These are phyloP conservation scores for Drosophila quinaria DNA, from an alignment of 2,888 invertebrate species.

Conservation along the genomic window DNA sequence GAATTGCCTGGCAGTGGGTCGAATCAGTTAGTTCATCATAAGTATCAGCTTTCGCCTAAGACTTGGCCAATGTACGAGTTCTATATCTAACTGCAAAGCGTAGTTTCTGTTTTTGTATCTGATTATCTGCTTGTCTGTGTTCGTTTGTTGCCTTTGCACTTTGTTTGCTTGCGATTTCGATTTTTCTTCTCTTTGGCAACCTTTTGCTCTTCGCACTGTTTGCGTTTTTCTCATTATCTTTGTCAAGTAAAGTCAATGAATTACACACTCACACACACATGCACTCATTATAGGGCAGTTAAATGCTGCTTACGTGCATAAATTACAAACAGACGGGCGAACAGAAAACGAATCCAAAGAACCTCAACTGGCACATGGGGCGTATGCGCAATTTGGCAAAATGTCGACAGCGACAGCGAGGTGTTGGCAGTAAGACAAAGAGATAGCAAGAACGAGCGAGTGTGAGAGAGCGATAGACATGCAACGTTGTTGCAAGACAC, in stretches of 20 bases:
- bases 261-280: slow-evolving; percentile 29
- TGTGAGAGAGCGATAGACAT: slow-evolving; percentile 20
- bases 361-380: slow-evolving; percentile 46
- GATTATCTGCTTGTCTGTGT: neutral
- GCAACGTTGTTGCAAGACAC: slow-evolving; percentile 50
- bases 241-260: slow-evolving; percentile 53
- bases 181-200: slow-evolving; percentile 35
- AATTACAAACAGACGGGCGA: slow-evolving; percentile 55
- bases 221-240: slow-evolving; percentile 71
- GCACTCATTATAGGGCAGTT: neutral
- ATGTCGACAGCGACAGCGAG: slow-evolving; percentile 51
- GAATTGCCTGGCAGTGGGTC: slow-evolving; percentile 47
- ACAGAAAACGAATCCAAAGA: slow-evolving; percentile 20
- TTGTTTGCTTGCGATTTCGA: slow-evolving; percentile 39
- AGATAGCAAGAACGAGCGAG: neutral
- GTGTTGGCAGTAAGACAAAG: slow-evolving; percentile 30
- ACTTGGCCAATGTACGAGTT: slow-evolving; percentile 1
- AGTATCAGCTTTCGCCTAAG: slow-evolving; percentile 48
- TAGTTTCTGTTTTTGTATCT: slow-evolving; percentile 1
- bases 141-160: slow-evolving; percentile 13
- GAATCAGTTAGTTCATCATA: slow-evolving; percentile 68
- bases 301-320: slow-evolving; percentile 61
- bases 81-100: neutral
- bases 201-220: slow-evolving; percentile 16
- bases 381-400: slow-evolving; percentile 68